A percentile compares a stretch with the other conserved stretches of the same genome.
Evolutionary conservation across 2,113 vertebrate genomes (phyloP).

Genomic region (Amblyornis subalaris): DNA sequence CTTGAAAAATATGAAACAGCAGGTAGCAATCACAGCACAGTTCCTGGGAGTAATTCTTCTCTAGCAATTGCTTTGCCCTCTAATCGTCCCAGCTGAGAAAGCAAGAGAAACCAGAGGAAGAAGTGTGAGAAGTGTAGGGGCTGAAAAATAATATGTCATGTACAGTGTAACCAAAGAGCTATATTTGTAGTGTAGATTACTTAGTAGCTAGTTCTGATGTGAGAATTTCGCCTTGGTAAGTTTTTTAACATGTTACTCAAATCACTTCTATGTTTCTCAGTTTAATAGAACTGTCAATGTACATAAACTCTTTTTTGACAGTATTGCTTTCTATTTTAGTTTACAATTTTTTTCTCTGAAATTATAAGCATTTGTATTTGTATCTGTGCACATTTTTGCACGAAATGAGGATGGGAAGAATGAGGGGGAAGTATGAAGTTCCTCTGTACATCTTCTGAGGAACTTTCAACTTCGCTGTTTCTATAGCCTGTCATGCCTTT

Average conservation of each 20-base stretch:
- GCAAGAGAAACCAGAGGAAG: constrained; percentile 6
- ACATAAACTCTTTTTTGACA: not conserved
- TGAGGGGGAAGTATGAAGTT: not conserved
- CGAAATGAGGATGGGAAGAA: not conserved
- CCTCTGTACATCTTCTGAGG: not conserved
- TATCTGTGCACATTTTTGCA: not conserved
- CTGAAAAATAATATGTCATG: constrained; percentile 55
- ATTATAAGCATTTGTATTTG: not conserved
- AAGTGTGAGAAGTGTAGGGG: constrained; percentile 46
- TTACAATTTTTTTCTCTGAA: not conserved
- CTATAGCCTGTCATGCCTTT: constrained; percentile 74
- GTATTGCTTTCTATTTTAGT: not conserved
- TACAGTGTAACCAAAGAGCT: constrained; percentile 25
- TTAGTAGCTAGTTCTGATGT: constrained; percentile 30
- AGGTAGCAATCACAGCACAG: constrained; percentile 76
- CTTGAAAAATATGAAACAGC: constrained; percentile 73
- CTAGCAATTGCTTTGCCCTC: constrained; percentile 74
- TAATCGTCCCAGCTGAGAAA: constrained; percentile 67
- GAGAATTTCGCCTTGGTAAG: constrained; percentile 34
- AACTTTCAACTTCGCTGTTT: constrained; percentile 66
- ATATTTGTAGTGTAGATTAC: constrained; percentile 57
- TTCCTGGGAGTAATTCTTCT: constrained; percentile 71
- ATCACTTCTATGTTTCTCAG: not conserved
- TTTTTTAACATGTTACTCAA: constrained; percentile 19
- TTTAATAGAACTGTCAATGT: not conserved